A percentile compares a stretch with the other conserved stretches of the same genome.
These are phyloP conservation scores for Tetragonula carbonaria DNA, from an alignment of 2,888 invertebrate genomes.

Conservation along the genomic window DNA sequence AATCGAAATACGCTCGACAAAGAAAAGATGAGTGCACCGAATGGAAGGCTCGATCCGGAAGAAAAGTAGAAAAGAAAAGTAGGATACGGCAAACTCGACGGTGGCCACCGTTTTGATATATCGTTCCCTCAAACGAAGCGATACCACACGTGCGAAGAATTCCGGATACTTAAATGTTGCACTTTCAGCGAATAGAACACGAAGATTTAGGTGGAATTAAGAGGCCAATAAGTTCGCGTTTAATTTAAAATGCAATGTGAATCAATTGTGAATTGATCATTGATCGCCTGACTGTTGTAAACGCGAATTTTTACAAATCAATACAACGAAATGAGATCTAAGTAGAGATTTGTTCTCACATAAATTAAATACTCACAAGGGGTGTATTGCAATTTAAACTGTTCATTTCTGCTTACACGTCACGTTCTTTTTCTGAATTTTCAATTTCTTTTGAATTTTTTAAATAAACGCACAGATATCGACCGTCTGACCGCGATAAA, in stretches of 20 bases:
- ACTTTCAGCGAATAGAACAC: neutral
- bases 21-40: neutral
- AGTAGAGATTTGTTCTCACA: too few relatives aligned
- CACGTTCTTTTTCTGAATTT: too few relatives aligned
- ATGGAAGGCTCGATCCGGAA: constrained; percentile 20
- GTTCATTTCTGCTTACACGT: too few relatives aligned
- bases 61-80: neutral
- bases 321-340: too few relatives aligned
- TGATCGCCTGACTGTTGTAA: too few relatives aligned
- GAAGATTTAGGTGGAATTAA: neutral
- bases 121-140: neutral
- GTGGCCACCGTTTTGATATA: constrained; percentile 18
- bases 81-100: neutral
- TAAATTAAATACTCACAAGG: too few relatives aligned
- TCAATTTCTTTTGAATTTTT: too few relatives aligned
- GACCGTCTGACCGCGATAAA: too few relatives aligned
- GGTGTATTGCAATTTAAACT: too few relatives aligned
- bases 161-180: neutral
- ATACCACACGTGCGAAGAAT: neutral
- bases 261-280: neutral
- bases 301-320: too few relatives aligned
- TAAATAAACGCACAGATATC: too few relatives aligned
- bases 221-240: neutral
- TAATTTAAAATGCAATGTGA: neutral
- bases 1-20: constrained; percentile 22